Conservation (phyloP, 2,113 vertebrate species). For the Gavia stellata region DNA sequence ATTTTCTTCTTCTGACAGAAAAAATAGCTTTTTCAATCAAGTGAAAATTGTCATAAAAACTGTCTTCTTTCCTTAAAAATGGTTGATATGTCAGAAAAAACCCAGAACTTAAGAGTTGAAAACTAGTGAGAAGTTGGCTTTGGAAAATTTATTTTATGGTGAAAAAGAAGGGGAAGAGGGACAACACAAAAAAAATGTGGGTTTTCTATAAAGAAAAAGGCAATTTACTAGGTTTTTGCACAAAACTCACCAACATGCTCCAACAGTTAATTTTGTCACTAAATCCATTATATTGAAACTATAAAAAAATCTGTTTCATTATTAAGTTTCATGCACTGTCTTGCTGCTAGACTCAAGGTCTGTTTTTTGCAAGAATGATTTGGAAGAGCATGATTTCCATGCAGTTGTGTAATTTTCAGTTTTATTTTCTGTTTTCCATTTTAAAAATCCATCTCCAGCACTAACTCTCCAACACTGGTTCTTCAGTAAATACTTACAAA, state of each 20-base stretch:
- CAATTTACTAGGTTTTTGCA: neutral
- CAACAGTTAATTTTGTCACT: neutral
- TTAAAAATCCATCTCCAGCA: neutral
- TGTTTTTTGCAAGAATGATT: neutral
- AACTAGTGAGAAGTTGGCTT: neutral
- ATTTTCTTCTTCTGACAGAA: neutral
- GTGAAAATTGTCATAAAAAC: neutral
- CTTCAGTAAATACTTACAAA: neutral
- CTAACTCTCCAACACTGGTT: neutral
- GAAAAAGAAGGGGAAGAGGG: neutral
- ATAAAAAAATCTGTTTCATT: neutral
- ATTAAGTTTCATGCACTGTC: neutral
- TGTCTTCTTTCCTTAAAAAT: neutral
- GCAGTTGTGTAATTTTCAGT: neutral
- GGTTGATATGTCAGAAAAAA: neutral
- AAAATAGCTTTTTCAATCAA: neutral
- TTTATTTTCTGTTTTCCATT: neutral
- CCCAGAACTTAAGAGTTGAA: rapidly evolving
- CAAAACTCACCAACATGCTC: neutral
- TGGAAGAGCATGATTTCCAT: neutral
- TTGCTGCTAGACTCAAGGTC: neutral
- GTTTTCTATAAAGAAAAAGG: neutral
- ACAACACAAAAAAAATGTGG: neutral
- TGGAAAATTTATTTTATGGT: neutral
- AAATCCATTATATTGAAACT: neutral